A percentile compares a stretch with the other conserved stretches of the same genome.
Evolutionary conservation across 2,888 invertebrate genomes (phyloP).

Genomic region (Athripsodes cinereus): DNA sequence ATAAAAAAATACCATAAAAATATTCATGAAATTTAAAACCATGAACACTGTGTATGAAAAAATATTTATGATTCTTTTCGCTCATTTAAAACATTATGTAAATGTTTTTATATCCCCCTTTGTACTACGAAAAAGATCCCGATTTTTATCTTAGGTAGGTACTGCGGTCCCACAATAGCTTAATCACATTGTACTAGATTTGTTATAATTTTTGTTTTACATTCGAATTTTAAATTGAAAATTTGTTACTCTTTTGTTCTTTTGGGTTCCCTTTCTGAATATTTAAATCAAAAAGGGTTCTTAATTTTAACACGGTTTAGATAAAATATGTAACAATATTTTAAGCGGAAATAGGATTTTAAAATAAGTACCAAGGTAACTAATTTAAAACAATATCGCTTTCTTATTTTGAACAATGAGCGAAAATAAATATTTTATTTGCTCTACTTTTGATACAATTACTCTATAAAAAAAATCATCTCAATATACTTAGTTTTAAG

Average conservation of each 20-base stretch:
- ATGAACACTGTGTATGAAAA: neutral
- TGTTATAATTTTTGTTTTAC: neutral
- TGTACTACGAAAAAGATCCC: conserved; percentile 14
- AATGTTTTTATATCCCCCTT: conserved; percentile 22
- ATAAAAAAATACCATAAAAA: too few species aligned
- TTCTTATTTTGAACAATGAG: too few species aligned
- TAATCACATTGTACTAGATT: conserved; percentile 21
- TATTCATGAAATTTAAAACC: neutral
- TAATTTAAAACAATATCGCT: too few species aligned
- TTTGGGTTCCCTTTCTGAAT: neutral
- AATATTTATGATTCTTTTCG: conserved; percentile 25
- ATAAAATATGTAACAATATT: too few species aligned
- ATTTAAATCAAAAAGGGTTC: neutral
- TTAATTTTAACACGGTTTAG: neutral
- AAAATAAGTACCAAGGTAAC: too few species aligned
- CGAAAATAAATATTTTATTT: too few species aligned
- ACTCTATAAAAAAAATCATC: too few species aligned
- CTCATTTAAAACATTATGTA: conserved; percentile 25
- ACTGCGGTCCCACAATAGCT: conserved; percentile 19
- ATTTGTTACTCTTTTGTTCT: neutral
- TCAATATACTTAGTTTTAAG: too few species aligned
- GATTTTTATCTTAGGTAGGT: conserved; percentile 19
- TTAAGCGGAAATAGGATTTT: too few species aligned
- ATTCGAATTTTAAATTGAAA: conserved; percentile 2
- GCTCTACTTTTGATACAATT: too few species aligned